phyloP scores from a whole-genome alignment of 30 jellyfish, hydroid and myxozoan genomes.

The Phacellophora camtschatica region DNA sequence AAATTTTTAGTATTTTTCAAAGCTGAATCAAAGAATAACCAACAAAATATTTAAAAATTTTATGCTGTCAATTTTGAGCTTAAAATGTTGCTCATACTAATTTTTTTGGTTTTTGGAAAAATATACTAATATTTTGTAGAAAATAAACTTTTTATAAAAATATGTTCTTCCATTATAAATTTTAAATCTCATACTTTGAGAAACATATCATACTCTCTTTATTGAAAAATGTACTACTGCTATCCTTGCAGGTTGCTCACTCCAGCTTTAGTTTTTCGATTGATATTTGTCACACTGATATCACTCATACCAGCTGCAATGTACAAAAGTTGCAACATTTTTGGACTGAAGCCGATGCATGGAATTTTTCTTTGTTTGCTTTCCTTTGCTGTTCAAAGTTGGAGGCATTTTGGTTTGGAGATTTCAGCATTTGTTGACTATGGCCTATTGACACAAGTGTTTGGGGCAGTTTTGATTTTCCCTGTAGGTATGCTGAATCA shows the following conservation, averaged over 20 bases:
- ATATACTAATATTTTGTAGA: too few species aligned
- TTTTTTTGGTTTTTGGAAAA: too few species aligned
- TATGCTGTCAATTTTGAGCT: too few species aligned
- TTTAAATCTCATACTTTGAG: too few species aligned
- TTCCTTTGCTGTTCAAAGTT: conserved; percentile 69
- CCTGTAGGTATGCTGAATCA: conserved; percentile 77
- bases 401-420: conserved; percentile 84
- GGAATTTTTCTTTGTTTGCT: conserved; percentile 47
- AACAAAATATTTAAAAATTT: too few species aligned
- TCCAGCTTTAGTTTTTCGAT: conserved; percentile 74
- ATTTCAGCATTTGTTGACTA: conserved; percentile 58
- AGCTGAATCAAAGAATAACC: too few species aligned
- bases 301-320: conserved; percentile 68
- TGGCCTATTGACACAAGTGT: conserved; percentile 80
- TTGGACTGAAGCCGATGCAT: conserved; percentile 64
- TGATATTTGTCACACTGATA: conserved; percentile 50
- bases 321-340: conserved; percentile 62
- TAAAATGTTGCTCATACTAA: too few species aligned
- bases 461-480: conserved; percentile 85
- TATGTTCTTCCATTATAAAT: too few species aligned
- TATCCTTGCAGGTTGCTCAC: conserved; percentile 52
- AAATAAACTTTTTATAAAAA: too few species aligned
- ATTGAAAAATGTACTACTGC: not conserved
- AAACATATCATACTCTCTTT: too few species aligned
- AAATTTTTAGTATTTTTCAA: too few species aligned